A percentile compares a stretch with the other conserved stretches of the same genome.
Conservation (phyloP, 2,888 invertebrate species). For the Lordiphosa andalusiaca region DNA sequence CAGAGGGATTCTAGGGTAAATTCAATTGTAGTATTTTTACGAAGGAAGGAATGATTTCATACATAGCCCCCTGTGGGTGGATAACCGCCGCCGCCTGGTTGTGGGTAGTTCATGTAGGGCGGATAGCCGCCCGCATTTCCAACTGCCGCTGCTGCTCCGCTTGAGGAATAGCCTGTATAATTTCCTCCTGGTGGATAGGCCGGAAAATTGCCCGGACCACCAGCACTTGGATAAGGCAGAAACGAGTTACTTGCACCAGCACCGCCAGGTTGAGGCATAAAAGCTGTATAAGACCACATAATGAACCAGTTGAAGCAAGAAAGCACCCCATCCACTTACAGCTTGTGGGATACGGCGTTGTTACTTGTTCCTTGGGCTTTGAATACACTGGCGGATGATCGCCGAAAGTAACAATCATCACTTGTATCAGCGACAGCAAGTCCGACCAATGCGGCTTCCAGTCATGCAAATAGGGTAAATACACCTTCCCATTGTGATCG, state of each 20-base stretch:
- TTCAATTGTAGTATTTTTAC: background rate
- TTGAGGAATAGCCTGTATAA: conserved; percentile 79
- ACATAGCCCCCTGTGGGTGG: conserved; percentile 72
- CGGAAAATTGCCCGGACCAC: conserved; percentile 77
- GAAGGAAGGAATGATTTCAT: conserved; percentile 23
- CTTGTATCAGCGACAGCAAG: conserved; percentile 92
- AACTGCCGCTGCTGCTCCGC: conserved; percentile 54
- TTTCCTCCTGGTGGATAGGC: conserved; percentile 78
- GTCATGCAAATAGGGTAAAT: conserved; percentile 97
- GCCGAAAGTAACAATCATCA: conserved; percentile 95
- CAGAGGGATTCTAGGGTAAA: conserved; percentile 64
- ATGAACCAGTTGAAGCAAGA: too few relatives aligned
- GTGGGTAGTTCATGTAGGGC: conserved; percentile 80
- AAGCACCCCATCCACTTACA: conserved; percentile 47
- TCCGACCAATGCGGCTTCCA: conserved; percentile 93
- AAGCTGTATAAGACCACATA: conserved; percentile 65
- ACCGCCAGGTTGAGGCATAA: conserved; percentile 80
- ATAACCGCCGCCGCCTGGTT: conserved; percentile 56
- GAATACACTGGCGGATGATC: conserved; percentile 97
- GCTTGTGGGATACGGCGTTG: conserved; percentile 82
- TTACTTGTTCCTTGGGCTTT: conserved; percentile 83
- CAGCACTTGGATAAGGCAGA: conserved; percentile 82
- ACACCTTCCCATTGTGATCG: conserved; percentile 96
- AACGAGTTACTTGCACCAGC: conserved; percentile 69
- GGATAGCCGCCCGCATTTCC: conserved; percentile 81